These are phyloP conservation scores for Capitulum mitella DNA, from an alignment of 2,888 invertebrate genomes.

Conservation along the genomic window DNA sequence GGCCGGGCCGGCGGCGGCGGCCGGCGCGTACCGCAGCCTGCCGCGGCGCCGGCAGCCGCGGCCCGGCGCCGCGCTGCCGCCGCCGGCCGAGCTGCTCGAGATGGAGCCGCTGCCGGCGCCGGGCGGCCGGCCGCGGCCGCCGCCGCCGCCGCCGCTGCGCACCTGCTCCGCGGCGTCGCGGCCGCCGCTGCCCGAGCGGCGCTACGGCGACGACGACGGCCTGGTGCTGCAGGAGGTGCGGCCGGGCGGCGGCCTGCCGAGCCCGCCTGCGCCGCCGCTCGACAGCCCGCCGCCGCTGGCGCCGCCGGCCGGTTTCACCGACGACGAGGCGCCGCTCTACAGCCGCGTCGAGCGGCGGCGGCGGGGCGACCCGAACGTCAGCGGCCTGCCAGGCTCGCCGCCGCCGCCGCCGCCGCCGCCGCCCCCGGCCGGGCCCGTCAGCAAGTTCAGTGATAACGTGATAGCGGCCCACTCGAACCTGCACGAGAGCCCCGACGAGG, in stretches of 20 bases:
- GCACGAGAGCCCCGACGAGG: slow-evolving; percentile 18
- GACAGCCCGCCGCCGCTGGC: not conserved
- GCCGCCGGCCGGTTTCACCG: not conserved
- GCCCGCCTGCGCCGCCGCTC: not conserved
- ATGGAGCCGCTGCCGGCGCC: not conserved
- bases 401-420: not conserved
- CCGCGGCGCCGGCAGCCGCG: not conserved
- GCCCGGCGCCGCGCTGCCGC: not conserved
- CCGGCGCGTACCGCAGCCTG: not conserved
- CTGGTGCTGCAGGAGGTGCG: not conserved
- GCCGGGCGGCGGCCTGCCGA: not conserved
- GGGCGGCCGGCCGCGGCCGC: not conserved
- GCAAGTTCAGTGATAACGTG: not conserved
- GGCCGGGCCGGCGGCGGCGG: not conserved
- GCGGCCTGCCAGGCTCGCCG: not conserved
- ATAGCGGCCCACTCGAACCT: not conserved
- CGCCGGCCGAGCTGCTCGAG: not conserved
- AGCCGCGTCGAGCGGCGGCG: not conserved
- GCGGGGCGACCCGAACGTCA: not conserved
- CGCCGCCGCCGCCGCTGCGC: not conserved
- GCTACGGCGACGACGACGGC: not conserved
- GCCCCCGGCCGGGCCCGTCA: not conserved
- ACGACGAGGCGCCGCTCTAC: not conserved
- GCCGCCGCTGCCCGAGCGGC: not conserved
- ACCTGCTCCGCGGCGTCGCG: not conserved